phyloP scores from a whole-genome alignment of 2,113 vertebrate genomes.

The Sclerurus mexicanus region DNA sequence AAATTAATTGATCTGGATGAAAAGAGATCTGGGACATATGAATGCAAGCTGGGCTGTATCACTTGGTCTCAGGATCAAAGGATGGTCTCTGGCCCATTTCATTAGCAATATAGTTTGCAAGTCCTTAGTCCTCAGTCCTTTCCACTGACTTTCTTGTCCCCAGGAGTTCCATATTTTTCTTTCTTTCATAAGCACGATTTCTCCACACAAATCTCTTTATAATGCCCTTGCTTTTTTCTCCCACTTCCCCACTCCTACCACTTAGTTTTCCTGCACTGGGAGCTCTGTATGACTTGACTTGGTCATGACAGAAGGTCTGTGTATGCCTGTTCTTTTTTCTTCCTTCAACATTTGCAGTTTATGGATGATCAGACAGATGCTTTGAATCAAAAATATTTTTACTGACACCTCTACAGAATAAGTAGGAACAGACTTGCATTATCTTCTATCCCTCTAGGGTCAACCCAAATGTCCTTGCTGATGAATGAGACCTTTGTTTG shows the following conservation, averaged over 20 bases:
- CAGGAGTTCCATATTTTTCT: not conserved
- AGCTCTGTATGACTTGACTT: not conserved
- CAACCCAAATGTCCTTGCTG: not conserved
- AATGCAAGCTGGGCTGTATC: fast-evolving
- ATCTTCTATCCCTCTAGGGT: not conserved
- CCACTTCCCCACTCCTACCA: not conserved
- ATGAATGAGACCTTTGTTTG: not conserved
- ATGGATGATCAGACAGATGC: not conserved
- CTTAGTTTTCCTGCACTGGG: not conserved
- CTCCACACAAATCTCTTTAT: not conserved
- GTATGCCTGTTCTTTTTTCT: not conserved
- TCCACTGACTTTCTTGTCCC: not conserved
- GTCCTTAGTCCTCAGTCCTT: not conserved
- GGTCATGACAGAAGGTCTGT: not conserved
- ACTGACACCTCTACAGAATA: not conserved
- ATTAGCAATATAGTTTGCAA: not conserved
- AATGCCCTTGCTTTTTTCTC: not conserved
- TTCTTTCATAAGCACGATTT: not conserved
- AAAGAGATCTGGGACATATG: not conserved
- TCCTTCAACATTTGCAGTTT: not conserved
- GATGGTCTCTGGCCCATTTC: not conserved
- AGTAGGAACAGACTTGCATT: not conserved
- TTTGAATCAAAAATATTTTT: not conserved
- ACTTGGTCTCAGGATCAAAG: not conserved
- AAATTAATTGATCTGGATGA: not conserved